Conservation (phyloP, 1,140 invertebrate species). For the Andricus grossulariae region DNA sequence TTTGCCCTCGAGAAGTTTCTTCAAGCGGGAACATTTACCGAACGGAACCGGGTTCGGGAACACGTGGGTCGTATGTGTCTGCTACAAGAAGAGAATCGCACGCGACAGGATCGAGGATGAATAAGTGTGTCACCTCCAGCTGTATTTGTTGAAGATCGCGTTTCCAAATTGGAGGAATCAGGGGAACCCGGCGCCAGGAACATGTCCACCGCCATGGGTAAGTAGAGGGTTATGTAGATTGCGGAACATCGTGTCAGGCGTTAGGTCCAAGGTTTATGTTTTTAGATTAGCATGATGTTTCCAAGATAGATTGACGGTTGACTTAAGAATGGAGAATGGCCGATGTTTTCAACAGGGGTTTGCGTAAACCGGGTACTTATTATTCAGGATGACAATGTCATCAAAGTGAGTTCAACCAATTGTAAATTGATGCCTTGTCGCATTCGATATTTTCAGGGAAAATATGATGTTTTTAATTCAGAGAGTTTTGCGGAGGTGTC, state of each 20-base stretch:
- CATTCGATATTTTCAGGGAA: neutral
- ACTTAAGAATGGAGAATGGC: too few relatives aligned
- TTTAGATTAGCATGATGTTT: neutral
- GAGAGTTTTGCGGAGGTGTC: constrained; percentile 7
- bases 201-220: constrained; percentile 43
- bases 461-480: neutral
- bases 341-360: too few relatives aligned
- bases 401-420: too few relatives aligned
- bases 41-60: neutral
- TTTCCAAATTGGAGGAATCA: neutral
- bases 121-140: neutral
- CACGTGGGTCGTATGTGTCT: neutral
- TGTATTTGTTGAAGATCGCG: neutral
- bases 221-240: constrained; percentile 28
- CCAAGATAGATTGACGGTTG: too few relatives aligned
- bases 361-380: too few relatives aligned
- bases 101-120: constrained; percentile 2
- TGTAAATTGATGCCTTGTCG: neutral
- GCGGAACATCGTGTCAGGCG: too few relatives aligned
- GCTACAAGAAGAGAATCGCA: neutral
- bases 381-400: too few relatives aligned
- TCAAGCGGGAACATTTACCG: neutral
- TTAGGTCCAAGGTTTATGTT: neutral
- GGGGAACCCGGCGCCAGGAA: constrained; percentile 22
- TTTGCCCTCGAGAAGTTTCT: too few relatives aligned